Evolutionary conservation across 64 coral and sea anemone species (phyloP).

Genomic region (Acropora yongei): DNA sequence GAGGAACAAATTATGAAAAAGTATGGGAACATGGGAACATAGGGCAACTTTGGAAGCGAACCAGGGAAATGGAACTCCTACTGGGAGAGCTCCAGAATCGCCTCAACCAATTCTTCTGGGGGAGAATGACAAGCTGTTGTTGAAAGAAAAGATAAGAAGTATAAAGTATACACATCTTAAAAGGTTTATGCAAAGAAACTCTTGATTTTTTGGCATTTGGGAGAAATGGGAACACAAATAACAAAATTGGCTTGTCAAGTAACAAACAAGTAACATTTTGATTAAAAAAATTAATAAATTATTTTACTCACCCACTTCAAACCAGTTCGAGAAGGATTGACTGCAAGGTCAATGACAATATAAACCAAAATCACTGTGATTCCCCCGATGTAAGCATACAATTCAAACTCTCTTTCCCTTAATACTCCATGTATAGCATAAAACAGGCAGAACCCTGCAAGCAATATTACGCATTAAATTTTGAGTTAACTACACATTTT

Average conservation of each 20-base stretch:
- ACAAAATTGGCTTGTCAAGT: not conserved
- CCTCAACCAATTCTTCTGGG: no score
- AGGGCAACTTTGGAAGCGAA: no score
- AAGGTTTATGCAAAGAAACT: not conserved
- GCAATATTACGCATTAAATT: not conserved
- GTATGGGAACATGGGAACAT: no score
- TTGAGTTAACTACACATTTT: not conserved
- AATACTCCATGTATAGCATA: constrained; percentile 89
- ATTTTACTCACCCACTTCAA: constrained; percentile 79
- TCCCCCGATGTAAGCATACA: constrained; percentile 82
- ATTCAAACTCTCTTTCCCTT: constrained; percentile 82
- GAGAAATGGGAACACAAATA: not conserved
- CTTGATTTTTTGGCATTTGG: no score
- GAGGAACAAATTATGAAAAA: no score
- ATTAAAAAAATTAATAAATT: no score
- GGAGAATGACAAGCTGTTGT: no score
- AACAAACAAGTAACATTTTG: no score
- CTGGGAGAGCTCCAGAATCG: no score
- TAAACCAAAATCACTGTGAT: constrained; percentile 68
- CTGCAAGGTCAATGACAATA: constrained; percentile 56
- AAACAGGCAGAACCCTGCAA: constrained; percentile 76
- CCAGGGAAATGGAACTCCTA: no score
- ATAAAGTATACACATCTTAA: not conserved
- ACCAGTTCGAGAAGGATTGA: constrained; percentile 31
- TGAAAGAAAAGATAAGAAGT: no score